Conservation (phyloP, 2,113 vertebrate genomes). For the Pedetes capensis region DNA sequence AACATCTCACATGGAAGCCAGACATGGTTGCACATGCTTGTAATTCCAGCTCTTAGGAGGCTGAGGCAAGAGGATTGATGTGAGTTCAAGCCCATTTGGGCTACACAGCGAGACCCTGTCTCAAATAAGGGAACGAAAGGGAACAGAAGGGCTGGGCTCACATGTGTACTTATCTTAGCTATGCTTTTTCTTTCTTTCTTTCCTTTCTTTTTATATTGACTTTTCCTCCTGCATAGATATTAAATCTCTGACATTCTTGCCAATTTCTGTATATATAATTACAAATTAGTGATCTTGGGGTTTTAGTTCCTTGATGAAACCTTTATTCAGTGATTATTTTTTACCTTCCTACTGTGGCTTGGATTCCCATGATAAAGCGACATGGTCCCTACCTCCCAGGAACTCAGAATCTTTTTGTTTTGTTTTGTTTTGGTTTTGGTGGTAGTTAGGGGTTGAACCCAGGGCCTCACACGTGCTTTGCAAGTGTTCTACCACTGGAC, state of each 20-base stretch:
- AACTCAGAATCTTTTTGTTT: not conserved
- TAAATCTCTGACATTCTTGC: not conserved
- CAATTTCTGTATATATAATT: not conserved
- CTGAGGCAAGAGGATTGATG: too few relatives aligned
- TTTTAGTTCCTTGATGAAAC: not conserved
- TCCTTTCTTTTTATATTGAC: not conserved
- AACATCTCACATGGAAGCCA: too few relatives aligned
- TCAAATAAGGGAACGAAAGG: too few relatives aligned
- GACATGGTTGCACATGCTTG: too few relatives aligned
- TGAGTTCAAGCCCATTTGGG: too few relatives aligned
- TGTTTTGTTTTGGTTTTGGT: too few relatives aligned
- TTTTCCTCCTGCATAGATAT: not conserved
- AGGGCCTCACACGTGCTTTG: too few relatives aligned
- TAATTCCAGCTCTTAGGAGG: too few relatives aligned
- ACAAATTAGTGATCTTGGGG: not conserved
- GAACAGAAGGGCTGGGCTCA: too few relatives aligned
- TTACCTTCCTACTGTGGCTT: not conserved
- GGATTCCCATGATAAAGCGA: not conserved
- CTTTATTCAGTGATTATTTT: not conserved
- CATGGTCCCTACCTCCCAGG: not conserved
- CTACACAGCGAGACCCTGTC: too few relatives aligned
- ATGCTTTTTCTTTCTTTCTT: not conserved
- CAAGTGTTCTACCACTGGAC: too few relatives aligned
- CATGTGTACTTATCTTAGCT: not conserved
- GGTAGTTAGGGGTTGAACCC: too few relatives aligned